A percentile compares a stretch with the other conserved stretches of the same genome.
These are phyloP conservation scores for Netelia virgata DNA, from an alignment of 2,888 invertebrate species.

Conservation along the genomic window DNA sequence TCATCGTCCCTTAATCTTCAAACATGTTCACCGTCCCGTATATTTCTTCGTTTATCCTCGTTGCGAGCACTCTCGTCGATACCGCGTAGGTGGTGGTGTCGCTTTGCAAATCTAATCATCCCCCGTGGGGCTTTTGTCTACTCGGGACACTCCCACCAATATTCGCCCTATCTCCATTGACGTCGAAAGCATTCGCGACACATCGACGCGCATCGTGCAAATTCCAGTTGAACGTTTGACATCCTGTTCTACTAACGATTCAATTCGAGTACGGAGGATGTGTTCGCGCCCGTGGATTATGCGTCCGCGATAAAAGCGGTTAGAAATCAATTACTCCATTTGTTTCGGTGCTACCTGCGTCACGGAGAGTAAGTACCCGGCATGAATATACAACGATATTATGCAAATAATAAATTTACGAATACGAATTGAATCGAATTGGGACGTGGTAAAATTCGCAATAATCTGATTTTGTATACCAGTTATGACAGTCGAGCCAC, in stretches of 20 bases:
- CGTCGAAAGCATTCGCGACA: constrained; percentile 44
- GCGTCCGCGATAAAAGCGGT: not conserved
- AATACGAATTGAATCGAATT: not conserved
- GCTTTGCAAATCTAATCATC: constrained; percentile 65
- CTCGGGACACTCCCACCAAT: constrained; percentile 16
- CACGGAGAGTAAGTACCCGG: not conserved
- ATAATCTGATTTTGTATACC: not conserved
- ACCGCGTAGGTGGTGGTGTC: constrained; percentile 35
- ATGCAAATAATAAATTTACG: not conserved
- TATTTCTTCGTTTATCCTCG: constrained; percentile 7
- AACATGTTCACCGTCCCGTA: not conserved
- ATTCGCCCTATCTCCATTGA: constrained; percentile 46
- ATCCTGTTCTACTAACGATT: constrained; percentile 49
- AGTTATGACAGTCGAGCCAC: too few species aligned
- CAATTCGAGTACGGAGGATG: constrained; percentile 27
- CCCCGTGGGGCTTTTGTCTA: constrained; percentile 8
- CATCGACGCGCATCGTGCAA: constrained; percentile 50
- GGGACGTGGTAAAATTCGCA: not conserved
- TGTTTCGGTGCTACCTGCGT: constrained; percentile 2
- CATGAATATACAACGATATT: not conserved
- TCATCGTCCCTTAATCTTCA: not conserved
- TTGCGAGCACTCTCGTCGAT: not conserved
- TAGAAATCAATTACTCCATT: constrained; percentile 45
- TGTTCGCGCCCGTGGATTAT: constrained; percentile 43
- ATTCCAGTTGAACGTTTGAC: constrained; percentile 63